Conservation (phyloP, 1,140 invertebrate genomes). For the Drosophila elegans region DNA sequence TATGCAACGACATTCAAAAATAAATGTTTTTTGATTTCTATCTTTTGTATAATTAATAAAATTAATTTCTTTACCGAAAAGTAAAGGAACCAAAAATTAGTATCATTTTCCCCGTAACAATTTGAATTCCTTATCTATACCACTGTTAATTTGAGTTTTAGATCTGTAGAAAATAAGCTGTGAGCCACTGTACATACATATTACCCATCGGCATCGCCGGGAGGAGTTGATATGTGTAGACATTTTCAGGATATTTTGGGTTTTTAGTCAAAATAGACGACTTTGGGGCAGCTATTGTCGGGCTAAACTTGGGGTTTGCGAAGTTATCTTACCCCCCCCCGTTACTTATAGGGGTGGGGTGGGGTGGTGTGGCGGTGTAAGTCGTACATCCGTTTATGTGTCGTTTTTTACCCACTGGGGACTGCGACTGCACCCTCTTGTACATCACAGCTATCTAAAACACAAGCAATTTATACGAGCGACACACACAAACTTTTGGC, state of each 20-base stretch:
- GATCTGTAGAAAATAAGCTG: background rate
- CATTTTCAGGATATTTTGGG: background rate
- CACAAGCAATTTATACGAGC: constrained; percentile 9
- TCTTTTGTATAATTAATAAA: no score
- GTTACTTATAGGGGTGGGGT: background rate
- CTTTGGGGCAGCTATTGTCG: no score
- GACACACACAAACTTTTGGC: constrained; percentile 8
- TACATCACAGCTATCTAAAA: constrained; percentile 8
- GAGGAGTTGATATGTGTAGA: background rate
- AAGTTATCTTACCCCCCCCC: background rate
- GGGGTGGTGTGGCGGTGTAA: background rate
- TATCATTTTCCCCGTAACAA: no score
- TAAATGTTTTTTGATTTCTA: no score
- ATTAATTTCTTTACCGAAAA: no score
- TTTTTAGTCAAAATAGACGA: background rate
- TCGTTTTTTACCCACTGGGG: background rate
- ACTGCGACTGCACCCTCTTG: constrained; percentile 8
- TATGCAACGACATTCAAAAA: no score
- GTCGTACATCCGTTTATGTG: background rate
- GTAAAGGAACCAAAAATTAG: no score
- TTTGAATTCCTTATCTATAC: no score
- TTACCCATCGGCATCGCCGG: background rate
- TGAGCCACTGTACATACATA: constrained; percentile 1
- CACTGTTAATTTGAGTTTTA: background rate
- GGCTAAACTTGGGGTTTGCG: no score